Evolutionary conservation across 1,140 invertebrate genomes (phyloP).

Genomic region (Drosophila watanabei): DNA sequence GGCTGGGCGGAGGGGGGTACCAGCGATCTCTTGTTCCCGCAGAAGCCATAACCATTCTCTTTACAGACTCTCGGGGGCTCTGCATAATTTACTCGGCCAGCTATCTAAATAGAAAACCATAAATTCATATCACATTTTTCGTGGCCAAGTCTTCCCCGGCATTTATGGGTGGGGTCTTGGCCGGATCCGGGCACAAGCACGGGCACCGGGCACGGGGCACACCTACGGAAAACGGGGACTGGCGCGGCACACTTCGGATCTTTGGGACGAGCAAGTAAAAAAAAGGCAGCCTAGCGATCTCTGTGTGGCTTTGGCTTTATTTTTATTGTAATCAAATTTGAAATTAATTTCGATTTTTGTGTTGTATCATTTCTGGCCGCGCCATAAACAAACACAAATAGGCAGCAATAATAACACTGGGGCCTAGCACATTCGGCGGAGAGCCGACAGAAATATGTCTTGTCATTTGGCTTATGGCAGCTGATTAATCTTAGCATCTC

Average conservation of each 20-base stretch:
- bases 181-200: slow-evolving; percentile 2
- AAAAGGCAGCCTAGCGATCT: slow-evolving; percentile 48
- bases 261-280: slow-evolving; percentile 39
- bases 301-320: slow-evolving; percentile 57
- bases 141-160: slow-evolving; percentile 45
- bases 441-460: slow-evolving; percentile 65
- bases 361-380: slow-evolving; percentile 52
- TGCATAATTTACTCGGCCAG: slow-evolving; percentile 62
- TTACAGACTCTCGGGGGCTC: slow-evolving; percentile 38
- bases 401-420: slow-evolving; percentile 70
- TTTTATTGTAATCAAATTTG: slow-evolving; percentile 82
- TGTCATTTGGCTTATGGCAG: slow-evolving; percentile 82
- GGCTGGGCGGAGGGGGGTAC: slow-evolving; percentile 22
- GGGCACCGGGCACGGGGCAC: slow-evolving; percentile 26
- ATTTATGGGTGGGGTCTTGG: slow-evolving; percentile 64
- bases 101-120: slow-evolving; percentile 77
- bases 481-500: slow-evolving; percentile 83
- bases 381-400: slow-evolving; percentile 75
- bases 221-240: slow-evolving; percentile 33
- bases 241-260: slow-evolving; percentile 52
- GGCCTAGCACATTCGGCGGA: slow-evolving; percentile 34
- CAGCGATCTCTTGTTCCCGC: slow-evolving; percentile 41
- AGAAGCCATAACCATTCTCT: slow-evolving; percentile 47
- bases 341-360: slow-evolving; percentile 74
- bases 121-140: slow-evolving; percentile 62